Base-by-base conservation (phyloP, 2,113 vertebrate genomes). In the Grammomys dolichurus region DNA sequence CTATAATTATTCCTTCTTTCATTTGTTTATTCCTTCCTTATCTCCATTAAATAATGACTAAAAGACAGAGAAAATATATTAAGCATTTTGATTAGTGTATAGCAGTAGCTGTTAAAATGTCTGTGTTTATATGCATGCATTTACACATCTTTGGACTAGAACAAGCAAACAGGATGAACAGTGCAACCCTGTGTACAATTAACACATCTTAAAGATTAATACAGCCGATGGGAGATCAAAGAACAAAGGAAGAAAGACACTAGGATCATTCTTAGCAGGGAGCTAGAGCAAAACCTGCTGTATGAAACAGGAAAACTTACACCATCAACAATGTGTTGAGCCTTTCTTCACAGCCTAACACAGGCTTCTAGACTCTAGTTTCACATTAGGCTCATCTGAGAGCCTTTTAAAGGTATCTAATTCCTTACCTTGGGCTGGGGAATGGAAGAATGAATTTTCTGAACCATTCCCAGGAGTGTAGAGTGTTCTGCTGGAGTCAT, bases 191-290 rank as follows among this genome's bases (percentile, higher is more conserved):
- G 33, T 89, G n/a, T 56, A n/a, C 69, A 84, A 89, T 85, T 46
- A 78, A 69, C 70, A 92, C 65, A 78, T 86, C 84, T 77, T 56
- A n/a, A 94, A 89, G 90, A 89, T 94, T 31, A 81, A 20, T 87
- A 72, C 31, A 87, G 67, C 4, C 33, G 76, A 86, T 6, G 24
- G 58, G 33, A 90, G 54, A 81, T 43, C 40, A 82, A 87, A 28
- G 19, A 17, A 58, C 58, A 63, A 28, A 48, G 40, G 22, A 48
- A 95, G 22, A 65, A 63, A 87, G 36, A 54, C 70, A 48, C 1
- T 22, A 6, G 22, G 31, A 40, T 78, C 12, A 40, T 58, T 46
- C 40, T 67, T 86, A 86, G 60, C 40, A 48, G 82, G 82, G n/a
- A 86, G 26, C 17, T 28, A 46, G 43, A 31, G 82, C 60, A 86